Percentiles rank a stretch among this genome's conserved stretches.
Evolutionary conservation across 1,140 invertebrate genomes (phyloP).

Genomic region (Helicorthomorpha holstii): DNA sequence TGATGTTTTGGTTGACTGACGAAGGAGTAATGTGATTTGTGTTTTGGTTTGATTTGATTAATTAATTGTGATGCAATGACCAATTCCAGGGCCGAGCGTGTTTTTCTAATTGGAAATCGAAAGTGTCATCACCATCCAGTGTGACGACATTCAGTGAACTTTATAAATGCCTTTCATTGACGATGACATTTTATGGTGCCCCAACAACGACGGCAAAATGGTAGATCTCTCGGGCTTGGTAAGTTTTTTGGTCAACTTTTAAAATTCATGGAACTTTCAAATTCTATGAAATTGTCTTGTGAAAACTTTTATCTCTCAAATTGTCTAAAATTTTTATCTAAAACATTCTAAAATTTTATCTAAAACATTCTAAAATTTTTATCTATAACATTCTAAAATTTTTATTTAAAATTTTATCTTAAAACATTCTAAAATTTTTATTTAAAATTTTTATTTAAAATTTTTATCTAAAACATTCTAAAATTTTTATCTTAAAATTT

Average conservation of each 20-base stretch:
- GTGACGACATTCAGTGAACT: neutral
- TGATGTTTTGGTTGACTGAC: neutral
- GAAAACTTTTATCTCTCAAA: too few relatives aligned
- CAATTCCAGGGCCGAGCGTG: neutral
- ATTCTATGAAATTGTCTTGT: too few relatives aligned
- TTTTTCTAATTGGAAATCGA: neutral
- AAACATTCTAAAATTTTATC: too few relatives aligned
- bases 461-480: too few relatives aligned
- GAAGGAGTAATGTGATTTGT: neutral
- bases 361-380: too few relatives aligned
- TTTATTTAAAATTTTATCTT: too few relatives aligned
- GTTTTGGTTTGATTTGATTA: neutral
- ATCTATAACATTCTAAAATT: too few relatives aligned
- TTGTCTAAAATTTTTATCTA: too few relatives aligned
- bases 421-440: too few relatives aligned
- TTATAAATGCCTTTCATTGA: conserved; percentile 73
- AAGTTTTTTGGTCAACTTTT: conserved; percentile 18
- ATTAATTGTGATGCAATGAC: neutral
- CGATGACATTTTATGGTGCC: conserved; percentile 78
- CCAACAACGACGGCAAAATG: conserved; percentile 78
- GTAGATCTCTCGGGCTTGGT: conserved; percentile 76
- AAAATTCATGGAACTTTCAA: too few relatives aligned
- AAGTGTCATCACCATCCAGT: neutral
- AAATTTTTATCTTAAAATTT: too few relatives aligned
- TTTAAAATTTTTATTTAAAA: too few relatives aligned